Base-by-base conservation (phyloP, 2,113 vertebrate genomes). In the Ovibos moschatus region DNA sequence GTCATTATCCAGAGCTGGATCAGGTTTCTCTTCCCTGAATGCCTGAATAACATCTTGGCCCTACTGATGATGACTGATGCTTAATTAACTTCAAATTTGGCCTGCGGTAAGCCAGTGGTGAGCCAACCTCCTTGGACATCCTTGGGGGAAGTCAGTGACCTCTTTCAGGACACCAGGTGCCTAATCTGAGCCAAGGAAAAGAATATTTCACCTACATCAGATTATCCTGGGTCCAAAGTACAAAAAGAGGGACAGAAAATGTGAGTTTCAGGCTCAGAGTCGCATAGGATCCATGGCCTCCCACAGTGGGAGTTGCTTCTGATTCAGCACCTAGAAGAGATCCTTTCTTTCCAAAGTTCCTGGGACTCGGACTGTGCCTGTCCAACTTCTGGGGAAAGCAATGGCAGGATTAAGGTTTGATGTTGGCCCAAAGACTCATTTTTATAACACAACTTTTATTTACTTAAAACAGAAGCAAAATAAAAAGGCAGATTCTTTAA, bases 141-240 rank as follows among this genome's bases (percentile, higher is more conserved):
- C 60, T 95, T 33, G 36, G 88, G 88, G 94, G 95, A 96, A 87
- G 89, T 74, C 88, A 78, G 50, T 94, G 87, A 91, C 95, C 92
- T 97, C 92, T 82, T 97, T 94, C 55, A 97, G 93, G 97, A 95
- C 64, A 87, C 51, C 67, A 89, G 86, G 64, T 60, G 25, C 53
- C 53, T 87, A 76, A 89, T 28, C 27, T 7, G 74, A 79, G 94
- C 94, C 93, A 97, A 95, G 91, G 89, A 94, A 94, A 93, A 94
- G 50, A 96, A 8, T 74, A 93, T 92, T 91, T 86, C 50, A 89
- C 76, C 90, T 88, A 53, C 9, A 84, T 10, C 87, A 95, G 84
- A 84, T 93, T 83, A 92, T 58, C 89, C 45, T 95, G 82, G 36
- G 76, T 53, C 58, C 67, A 89, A 14, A 53, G 88, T 45, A 90